These are phyloP conservation scores for Episyrphus balteatus DNA, from an alignment of 1,140 invertebrate species.

Conservation along the genomic window DNA sequence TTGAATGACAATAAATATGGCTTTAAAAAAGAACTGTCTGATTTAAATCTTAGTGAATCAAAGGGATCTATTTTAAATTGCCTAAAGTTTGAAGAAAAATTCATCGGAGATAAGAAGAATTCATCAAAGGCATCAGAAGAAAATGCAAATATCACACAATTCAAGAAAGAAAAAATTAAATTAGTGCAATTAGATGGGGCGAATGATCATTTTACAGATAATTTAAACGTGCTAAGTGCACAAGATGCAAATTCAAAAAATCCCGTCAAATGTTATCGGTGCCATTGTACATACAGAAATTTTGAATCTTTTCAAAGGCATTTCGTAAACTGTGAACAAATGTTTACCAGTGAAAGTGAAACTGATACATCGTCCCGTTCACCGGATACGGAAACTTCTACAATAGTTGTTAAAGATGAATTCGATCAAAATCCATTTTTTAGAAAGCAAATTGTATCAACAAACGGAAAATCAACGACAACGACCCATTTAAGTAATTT, in stretches of 20 bases:
- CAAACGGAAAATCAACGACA: too few relatives aligned
- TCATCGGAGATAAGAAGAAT: too few relatives aligned
- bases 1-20: too few relatives aligned
- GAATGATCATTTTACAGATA: conserved; percentile 48
- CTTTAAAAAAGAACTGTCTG: too few relatives aligned
- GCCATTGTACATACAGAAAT: conserved; percentile 80
- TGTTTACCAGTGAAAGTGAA: conserved; percentile 67
- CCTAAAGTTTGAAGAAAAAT: too few relatives aligned
- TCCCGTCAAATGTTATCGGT: conserved; percentile 76
- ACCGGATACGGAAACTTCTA: conserved; percentile 1
- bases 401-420: neutral
- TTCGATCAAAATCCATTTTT: neutral
- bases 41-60: too few relatives aligned
- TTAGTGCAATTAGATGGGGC: conserved; percentile 66
- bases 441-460: too few relatives aligned
- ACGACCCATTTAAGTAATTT: too few relatives aligned
- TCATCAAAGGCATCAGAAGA: conserved; percentile 21
- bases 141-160: neutral
- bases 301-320: conserved; percentile 77
- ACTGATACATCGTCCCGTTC: conserved; percentile 36
- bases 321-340: conserved; percentile 60
- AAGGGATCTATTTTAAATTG: too few relatives aligned
- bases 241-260: conserved; percentile 42
- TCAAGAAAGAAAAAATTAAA: conserved; percentile 18
- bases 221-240: conserved; percentile 31